Evolutionary conservation across 2,113 vertebrate genomes (phyloP).

Genomic region (Chloebia gouldiae): DNA sequence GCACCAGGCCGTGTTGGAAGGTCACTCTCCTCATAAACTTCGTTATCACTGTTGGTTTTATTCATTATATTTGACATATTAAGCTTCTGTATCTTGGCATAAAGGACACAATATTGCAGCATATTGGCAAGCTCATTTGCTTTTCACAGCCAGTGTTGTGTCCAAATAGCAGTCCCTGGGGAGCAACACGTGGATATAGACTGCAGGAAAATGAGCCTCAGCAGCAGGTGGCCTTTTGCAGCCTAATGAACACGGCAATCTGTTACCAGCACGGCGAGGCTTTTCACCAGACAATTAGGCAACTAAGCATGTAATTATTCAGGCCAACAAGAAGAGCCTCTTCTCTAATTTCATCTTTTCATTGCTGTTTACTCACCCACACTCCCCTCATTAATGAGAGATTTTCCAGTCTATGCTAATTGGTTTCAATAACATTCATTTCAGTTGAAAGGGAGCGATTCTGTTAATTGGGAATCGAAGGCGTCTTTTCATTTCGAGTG

Average conservation of each 20-base stretch:
- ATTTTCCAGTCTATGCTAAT: conserved; percentile 99
- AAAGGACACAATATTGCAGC: conserved; percentile 97
- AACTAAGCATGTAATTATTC: conserved; percentile 99
- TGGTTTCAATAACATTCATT: conserved; percentile 99
- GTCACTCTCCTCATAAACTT: conserved; percentile 79
- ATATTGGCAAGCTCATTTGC: conserved; percentile 99
- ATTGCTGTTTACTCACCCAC: conserved; percentile 99
- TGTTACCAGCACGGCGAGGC: conserved; percentile 91
- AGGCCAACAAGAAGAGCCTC: conserved; percentile 98
- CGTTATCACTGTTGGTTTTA: conserved; percentile 82
- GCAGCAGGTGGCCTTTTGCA: conserved; percentile 99
- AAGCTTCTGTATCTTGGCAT: conserved; percentile 95
- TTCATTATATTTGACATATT: conserved; percentile 95
- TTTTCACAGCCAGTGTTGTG: conserved; percentile 92
- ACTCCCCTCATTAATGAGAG: conserved; percentile 99
- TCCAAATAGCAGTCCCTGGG: conserved; percentile 91
- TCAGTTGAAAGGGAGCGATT: conserved; percentile 98
- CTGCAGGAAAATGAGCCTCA: conserved; percentile 87
- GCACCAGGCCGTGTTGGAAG: conserved; percentile 68
- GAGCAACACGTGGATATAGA: conserved; percentile 91
- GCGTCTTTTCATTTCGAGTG: conserved; percentile 97
- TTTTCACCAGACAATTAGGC: conserved; percentile 99
- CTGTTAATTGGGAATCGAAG: conserved; percentile 98
- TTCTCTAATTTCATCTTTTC: conserved; percentile 99
- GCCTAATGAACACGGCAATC: conserved; percentile 99